Percentiles rank a stretch among this genome's conserved stretches.
Evolutionary conservation across 2,888 invertebrate species (phyloP).

Genomic region (Aporophyla lueneburgensis): DNA sequence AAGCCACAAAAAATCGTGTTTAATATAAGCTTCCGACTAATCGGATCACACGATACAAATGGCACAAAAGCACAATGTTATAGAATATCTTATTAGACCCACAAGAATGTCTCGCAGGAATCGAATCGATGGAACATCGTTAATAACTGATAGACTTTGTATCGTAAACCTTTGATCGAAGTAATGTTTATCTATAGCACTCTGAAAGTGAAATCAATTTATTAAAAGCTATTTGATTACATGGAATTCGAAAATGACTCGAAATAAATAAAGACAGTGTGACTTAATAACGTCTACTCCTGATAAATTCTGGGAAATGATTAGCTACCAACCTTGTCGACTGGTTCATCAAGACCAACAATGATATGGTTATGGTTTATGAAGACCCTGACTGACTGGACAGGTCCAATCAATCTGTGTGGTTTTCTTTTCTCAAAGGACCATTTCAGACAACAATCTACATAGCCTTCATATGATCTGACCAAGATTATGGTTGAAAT

Average conservation of each 20-base stretch:
- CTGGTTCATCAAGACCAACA: neutral
- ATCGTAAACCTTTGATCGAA: constrained; percentile 29
- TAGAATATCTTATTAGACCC: constrained; percentile 41
- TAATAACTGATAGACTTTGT: constrained; percentile 46
- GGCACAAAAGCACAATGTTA: constrained; percentile 33
- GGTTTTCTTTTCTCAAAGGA: too few species aligned
- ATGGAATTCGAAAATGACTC: neutral
- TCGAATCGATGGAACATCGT: constrained; percentile 33
- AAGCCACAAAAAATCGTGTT: neutral
- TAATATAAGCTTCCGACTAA: neutral
- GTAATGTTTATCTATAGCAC: constrained; percentile 2
- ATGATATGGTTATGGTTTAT: too few species aligned
- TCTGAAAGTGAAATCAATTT: constrained; percentile 11
- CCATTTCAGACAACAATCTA: too few species aligned
- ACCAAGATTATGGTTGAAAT: too few species aligned
- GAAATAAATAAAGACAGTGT: neutral
- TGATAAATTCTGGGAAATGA: neutral
- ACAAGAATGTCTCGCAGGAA: constrained; percentile 48
- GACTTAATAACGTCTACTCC: neutral
- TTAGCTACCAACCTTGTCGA: neutral
- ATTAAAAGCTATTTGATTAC: neutral
- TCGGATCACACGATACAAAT: constrained; percentile 31
- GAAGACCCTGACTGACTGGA: neutral
- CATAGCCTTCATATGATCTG: too few species aligned
- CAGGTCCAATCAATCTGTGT: too few species aligned